Evolutionary conservation across 2,797 vertebrate genomes (phyloP), one percentile per base, ranked within the genome.

Genomic region (Nyctibius grandis): DNA sequence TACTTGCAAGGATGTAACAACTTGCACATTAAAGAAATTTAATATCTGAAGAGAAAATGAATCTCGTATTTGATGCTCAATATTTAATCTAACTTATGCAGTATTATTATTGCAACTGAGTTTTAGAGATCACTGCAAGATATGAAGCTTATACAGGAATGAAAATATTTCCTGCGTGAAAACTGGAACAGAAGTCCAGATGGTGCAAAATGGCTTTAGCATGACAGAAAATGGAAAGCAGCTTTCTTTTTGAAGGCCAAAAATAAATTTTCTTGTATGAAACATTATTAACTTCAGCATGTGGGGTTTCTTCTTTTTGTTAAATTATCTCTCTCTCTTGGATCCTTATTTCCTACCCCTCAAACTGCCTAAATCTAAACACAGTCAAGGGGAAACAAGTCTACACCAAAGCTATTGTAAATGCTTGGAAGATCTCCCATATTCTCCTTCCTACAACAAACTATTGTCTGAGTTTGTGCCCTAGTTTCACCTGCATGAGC

Each of bases 91-190:
- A 67, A 86, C 57, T 59, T 83, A 59, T 1, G 22, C 38, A 57
- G 25, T 82, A 78, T 33, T 75, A 78, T 68, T 34, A 61, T 38
- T 68, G 57, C 11, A 68, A 76, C 74, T 80, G 84, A 79, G 16
- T 89, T 94, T 73, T 63, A 90, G 92, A 96, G 89, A 92, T 72
- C 50, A 23, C 23, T n/a, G 40, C 13, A 81, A 93, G 47, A 85
- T 45, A 54, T 4, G 42, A 88, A 79, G 29, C 36, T 96, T 92
- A 91, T 64, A 86, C 2, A 70, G 40, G 38, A 92, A 91, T 74
- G 42, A 94, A 87, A 75, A 67, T 80, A 93, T 33, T 87, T 88
- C 40, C 77, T 93, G 48, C 13, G 88, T 95, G 80, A 79, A 82
- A 94, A 93, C 57, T 34, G 50, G 47, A 93, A 69, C 23, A 34